Percentiles rank a stretch among this genome's conserved stretches.
Conservation (phyloP, 2,113 vertebrate genomes). For the Tetraodon nigroviridis region DNA sequence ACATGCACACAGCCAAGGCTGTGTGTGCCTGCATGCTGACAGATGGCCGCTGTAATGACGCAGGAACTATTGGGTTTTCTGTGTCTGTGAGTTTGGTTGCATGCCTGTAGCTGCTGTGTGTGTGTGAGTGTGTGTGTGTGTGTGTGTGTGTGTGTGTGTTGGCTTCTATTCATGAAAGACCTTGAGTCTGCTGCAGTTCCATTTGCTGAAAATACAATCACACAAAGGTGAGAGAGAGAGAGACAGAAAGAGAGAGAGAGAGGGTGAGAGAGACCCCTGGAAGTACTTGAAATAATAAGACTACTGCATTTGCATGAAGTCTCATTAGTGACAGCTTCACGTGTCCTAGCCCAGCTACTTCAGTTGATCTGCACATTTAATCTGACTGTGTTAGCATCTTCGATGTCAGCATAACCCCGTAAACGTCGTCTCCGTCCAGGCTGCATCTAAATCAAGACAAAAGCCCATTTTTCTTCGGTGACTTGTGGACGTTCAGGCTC, state of each 20-base stretch:
- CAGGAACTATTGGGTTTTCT: conserved; percentile 64
- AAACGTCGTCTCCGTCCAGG: too few relatives aligned
- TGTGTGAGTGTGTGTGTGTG: conserved; percentile 21
- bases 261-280: background rate
- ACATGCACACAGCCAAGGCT: conserved; percentile 44
- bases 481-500: too few relatives aligned
- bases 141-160: conserved; percentile 7
- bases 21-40: conserved; percentile 55
- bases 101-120: conserved; percentile 32
- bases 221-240: conserved; percentile 14
- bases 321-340: conserved; percentile 2
- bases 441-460: too few relatives aligned
- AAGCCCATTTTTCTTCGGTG: too few relatives aligned
- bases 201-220: conserved; percentile 45
- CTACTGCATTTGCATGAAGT: conserved; percentile 14
- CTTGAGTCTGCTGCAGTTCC: conserved; percentile 53
- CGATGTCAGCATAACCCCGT: too few relatives aligned
- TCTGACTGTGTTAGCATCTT: too few relatives aligned
- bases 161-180: conserved; percentile 53
- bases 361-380: too few relatives aligned
- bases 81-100: conserved; percentile 50
- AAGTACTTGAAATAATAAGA: conserved; percentile 10
- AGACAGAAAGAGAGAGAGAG: conserved; percentile 8
- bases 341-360: too few relatives aligned
- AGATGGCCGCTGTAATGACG: conserved; percentile 71